Conservation (phyloP, 2,797 vertebrate species). For the Rhinophrynus dorsalis region DNA sequence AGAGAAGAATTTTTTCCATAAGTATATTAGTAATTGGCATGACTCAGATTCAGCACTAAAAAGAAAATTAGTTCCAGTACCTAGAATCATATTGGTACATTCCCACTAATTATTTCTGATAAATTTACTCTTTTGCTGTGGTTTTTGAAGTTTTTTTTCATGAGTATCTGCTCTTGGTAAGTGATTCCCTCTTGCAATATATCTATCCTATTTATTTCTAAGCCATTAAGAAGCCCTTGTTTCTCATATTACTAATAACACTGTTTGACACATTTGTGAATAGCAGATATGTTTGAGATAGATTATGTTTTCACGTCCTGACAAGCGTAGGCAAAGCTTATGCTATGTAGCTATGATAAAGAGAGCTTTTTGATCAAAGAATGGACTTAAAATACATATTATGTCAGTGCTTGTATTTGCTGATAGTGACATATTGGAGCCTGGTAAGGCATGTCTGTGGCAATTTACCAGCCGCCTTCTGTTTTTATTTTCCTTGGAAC, state of each 20-base stretch:
- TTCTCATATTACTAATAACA: neutral
- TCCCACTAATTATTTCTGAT: no score
- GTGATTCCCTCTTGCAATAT: no score
- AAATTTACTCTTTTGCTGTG: no score
- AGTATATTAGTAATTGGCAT: no score
- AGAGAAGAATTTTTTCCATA: no score
- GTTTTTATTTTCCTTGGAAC: conserved; percentile 5
- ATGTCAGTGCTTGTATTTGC: conserved; percentile 11
- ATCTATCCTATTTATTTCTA: no score
- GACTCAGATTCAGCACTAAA: no score
- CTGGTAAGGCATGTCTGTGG: neutral
- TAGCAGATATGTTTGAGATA: neutral
- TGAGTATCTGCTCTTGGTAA: no score
- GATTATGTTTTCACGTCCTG: neutral
- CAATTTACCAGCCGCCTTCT: conserved; percentile 17
- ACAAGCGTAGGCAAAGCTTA: neutral
- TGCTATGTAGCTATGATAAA: neutral
- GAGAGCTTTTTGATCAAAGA: neutral
- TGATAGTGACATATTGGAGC: conserved; percentile 23
- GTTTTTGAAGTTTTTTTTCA: no score
- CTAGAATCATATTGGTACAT: no score
- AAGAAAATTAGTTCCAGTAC: no score
- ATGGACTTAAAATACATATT: conserved; percentile 8
- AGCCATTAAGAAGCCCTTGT: neutral
- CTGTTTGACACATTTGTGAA: neutral